Evolutionary conservation across 2,888 invertebrate genomes (phyloP).

Genomic region (Sinopyrophorus schimmeli): DNA sequence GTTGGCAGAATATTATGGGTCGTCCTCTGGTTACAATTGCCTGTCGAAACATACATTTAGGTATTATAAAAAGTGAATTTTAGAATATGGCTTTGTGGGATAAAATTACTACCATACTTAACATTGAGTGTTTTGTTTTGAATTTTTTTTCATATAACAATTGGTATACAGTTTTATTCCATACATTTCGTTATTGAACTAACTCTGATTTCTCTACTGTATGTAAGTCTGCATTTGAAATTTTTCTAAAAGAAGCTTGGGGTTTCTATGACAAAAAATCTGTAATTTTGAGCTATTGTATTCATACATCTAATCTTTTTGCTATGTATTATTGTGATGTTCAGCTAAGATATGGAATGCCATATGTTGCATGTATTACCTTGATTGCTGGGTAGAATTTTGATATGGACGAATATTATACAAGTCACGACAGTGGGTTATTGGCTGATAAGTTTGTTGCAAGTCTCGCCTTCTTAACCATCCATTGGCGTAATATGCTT

Average conservation of each 20-base stretch:
- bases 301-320: conserved; percentile 18
- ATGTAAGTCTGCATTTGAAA: not conserved
- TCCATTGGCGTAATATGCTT: conserved; percentile 96
- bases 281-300: conserved; percentile 18
- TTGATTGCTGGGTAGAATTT: conserved; percentile 68
- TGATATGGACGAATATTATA: conserved; percentile 94
- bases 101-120: no score
- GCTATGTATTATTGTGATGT: conserved; percentile 23
- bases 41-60: conserved; percentile 86
- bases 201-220: conserved; percentile 6
- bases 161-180: conserved; percentile 19
- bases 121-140: no score
- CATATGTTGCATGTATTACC: conserved; percentile 42
- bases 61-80: conserved; percentile 63
- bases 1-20: conserved; percentile 97
- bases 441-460: conserved; percentile 92
- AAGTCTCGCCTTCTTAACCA: conserved; percentile 92
- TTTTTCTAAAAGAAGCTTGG: conserved; percentile 10
- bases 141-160: no score
- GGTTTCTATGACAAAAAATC: no score
- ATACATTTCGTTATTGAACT: conserved; percentile 10
- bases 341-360: conserved; percentile 30
- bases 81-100: conserved; percentile 10
- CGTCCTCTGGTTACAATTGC: conserved; percentile 92
- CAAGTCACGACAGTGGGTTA: conserved; percentile 93